A percentile compares a stretch with the other conserved stretches of the same genome.
Conservation (phyloP, 2,797 vertebrate species). For the Lepus townsendii region DNA sequence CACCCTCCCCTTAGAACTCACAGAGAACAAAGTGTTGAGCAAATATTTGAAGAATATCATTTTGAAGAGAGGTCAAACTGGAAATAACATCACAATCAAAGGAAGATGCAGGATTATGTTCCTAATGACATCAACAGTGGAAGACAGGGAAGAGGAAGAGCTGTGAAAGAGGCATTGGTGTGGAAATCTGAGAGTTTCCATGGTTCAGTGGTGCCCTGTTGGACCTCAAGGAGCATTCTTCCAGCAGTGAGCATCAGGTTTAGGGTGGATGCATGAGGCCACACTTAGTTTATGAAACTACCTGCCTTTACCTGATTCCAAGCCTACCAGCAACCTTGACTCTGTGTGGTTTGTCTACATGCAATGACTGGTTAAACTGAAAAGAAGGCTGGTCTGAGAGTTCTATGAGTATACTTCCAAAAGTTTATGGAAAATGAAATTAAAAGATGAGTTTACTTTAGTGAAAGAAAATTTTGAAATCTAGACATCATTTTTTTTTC, state of each 20-base stretch:
- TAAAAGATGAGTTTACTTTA: no score
- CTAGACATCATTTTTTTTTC: no score
- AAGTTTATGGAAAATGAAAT: no score
- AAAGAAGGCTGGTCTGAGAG: background rate
- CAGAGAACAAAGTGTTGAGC: constrained; percentile 8
- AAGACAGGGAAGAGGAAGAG: background rate
- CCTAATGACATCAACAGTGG: background rate
- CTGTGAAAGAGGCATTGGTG: accelerated
- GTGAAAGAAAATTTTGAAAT: no score
- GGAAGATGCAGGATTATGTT: background rate
- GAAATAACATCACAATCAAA: constrained; percentile 33
- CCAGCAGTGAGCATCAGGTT: no score
- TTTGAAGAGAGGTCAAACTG: constrained; percentile 20
- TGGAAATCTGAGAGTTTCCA: accelerated
- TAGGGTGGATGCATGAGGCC: background rate
- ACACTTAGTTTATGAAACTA: background rate
- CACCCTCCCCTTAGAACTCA: background rate
- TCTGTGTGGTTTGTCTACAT: background rate
- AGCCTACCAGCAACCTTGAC: background rate
- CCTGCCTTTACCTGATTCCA: background rate
- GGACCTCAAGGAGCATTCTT: background rate
- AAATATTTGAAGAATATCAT: background rate
- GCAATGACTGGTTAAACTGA: background rate
- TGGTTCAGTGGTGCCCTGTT: background rate
- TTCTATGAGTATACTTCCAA: background rate